Conservation (phyloP, 2,888 invertebrate species). For the Ormyrus pomaceus region DNA sequence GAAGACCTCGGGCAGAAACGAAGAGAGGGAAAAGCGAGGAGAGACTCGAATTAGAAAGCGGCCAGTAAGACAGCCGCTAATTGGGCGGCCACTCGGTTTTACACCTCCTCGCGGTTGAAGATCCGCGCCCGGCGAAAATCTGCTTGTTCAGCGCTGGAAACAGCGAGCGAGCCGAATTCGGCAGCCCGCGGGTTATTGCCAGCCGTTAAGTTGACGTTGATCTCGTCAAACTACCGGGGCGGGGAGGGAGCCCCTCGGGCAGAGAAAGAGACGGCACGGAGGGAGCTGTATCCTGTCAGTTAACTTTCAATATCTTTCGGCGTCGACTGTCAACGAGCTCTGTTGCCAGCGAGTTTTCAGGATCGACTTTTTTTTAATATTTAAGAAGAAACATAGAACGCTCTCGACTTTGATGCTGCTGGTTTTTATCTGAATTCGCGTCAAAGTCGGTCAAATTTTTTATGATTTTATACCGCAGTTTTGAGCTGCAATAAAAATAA, state of each 20-base stretch:
- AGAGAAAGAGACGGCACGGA: neutral
- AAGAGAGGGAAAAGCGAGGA: neutral
- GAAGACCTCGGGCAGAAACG: too few species aligned
- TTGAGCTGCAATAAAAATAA: too few species aligned
- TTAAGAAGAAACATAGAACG: neutral
- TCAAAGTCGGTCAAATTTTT: too few species aligned
- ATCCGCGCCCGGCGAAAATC: slow-evolving; percentile 17
- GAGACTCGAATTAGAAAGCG: slow-evolving; percentile 38
- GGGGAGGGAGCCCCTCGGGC: neutral
- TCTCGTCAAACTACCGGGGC: slow-evolving; percentile 28
- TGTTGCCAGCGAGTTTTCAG: too few species aligned
- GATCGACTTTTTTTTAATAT: too few species aligned
- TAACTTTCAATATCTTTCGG: slow-evolving; percentile 11
- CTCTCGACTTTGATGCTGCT: too few species aligned
- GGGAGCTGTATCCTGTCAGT: neutral
- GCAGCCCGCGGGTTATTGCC: slow-evolving; percentile 30
- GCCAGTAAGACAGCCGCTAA: slow-evolving; percentile 60
- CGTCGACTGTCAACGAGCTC: neutral
- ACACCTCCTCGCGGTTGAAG: slow-evolving; percentile 60
- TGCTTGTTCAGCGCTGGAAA: slow-evolving; percentile 29
- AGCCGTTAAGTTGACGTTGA: slow-evolving; percentile 42
- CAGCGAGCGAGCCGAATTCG: slow-evolving; percentile 34
- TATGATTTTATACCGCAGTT: too few species aligned
- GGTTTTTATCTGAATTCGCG: too few species aligned
- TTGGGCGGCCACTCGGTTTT: slow-evolving; percentile 67